These are phyloP conservation scores for Prionailurus bengalensis DNA, from an alignment of 2,113 vertebrate genomes.

Conservation along the genomic window DNA sequence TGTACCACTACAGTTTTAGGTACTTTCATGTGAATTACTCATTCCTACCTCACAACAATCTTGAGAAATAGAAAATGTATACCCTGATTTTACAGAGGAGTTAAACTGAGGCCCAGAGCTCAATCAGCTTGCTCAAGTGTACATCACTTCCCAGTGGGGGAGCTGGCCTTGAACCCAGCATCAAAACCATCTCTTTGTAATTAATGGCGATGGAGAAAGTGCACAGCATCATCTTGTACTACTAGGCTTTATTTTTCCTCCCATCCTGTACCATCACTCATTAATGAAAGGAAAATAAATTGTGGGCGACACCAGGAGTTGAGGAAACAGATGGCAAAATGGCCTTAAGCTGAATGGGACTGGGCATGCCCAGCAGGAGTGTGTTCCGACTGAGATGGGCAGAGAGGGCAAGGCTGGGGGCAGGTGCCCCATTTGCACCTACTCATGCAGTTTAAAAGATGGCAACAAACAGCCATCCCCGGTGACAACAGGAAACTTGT, in stretches of 20 bases:
- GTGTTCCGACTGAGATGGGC: slow-evolving; percentile 57
- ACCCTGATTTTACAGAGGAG: neutral
- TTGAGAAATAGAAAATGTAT: neutral
- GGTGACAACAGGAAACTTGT: slow-evolving; percentile 70
- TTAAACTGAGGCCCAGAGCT: neutral
- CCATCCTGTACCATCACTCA: slow-evolving; percentile 31
- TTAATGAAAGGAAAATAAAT: slow-evolving; percentile 74
- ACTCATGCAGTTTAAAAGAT: slow-evolving; percentile 71
- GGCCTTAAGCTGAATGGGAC: slow-evolving; percentile 60
- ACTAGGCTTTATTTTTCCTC: slow-evolving; percentile 10
- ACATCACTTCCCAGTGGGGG: neutral
- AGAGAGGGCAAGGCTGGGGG: slow-evolving; percentile 77
- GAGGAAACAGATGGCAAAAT: slow-evolving; percentile 75
- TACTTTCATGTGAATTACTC: neutral
- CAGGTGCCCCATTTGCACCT: slow-evolving; percentile 82
- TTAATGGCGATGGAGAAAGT: neutral
- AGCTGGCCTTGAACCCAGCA: neutral
- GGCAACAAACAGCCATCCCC: slow-evolving; percentile 58
- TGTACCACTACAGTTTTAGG: neutral
- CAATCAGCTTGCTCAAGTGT: neutral
- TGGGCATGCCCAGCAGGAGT: slow-evolving; percentile 59
- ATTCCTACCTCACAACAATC: neutral
- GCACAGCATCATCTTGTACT: neutral
- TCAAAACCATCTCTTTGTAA: neutral
- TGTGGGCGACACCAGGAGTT: slow-evolving; percentile 60